phyloP scores from a whole-genome alignment of 2,113 vertebrate genomes.

The Pluvialis apricaria region DNA sequence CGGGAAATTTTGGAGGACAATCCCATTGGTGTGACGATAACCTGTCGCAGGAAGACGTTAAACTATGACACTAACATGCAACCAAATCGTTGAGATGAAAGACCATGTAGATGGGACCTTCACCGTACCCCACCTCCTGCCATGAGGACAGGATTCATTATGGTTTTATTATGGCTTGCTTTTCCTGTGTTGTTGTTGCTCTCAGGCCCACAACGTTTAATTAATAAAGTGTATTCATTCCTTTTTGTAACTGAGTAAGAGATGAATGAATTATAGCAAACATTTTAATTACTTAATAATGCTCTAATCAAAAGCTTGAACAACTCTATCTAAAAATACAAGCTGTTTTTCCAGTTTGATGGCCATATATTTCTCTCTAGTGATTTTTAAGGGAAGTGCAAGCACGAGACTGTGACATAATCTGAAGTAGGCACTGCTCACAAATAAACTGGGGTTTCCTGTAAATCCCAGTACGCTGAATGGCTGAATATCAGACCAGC shows the following conservation, averaged over 20 bases:
- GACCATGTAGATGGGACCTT: neutral
- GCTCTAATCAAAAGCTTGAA: conserved; percentile 7
- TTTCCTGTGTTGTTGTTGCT: neutral
- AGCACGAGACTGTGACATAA: neutral
- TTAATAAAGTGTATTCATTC: neutral
- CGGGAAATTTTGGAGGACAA: neutral
- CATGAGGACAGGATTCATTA: neutral
- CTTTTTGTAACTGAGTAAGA: neutral
- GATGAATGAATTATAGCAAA: neutral
- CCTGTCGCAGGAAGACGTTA: neutral
- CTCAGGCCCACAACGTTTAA: neutral
- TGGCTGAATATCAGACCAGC: neutral
- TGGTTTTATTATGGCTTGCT: neutral
- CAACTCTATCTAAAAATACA: neutral
- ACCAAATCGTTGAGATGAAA: neutral
- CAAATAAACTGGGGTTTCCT: neutral
- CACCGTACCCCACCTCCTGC: neutral
- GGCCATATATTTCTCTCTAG: neutral
- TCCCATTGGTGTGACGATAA: neutral
- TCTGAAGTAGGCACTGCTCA: neutral
- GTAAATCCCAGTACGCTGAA: neutral
- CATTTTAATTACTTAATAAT: neutral
- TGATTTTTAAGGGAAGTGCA: neutral
- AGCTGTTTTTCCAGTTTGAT: neutral
- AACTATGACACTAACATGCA: neutral